A percentile compares a stretch with the other conserved stretches of the same genome.
Conservation (phyloP, 2,113 vertebrate genomes). For the Larimichthys polyactis region DNA sequence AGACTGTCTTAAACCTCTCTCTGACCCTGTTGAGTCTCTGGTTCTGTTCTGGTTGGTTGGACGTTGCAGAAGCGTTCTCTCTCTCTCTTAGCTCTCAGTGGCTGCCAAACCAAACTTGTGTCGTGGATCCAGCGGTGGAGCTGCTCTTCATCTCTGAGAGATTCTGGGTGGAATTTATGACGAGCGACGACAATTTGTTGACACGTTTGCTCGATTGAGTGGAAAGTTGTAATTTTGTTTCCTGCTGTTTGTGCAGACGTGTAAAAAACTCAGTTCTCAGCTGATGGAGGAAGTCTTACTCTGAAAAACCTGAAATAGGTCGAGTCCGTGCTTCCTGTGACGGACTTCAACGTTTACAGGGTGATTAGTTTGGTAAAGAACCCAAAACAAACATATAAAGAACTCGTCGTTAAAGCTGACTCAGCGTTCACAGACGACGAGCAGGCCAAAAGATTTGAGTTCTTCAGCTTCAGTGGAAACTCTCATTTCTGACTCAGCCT, state of each 20-base stretch:
- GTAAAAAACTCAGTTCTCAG: background rate
- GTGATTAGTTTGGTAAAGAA: no score
- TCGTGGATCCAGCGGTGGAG: conserved; percentile 14
- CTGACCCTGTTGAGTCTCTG: no score
- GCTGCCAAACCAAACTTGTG: conserved; percentile 38
- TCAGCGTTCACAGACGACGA: background rate
- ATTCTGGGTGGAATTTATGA: conserved; percentile 48
- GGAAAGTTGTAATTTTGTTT: conserved; percentile 31
- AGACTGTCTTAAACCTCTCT: no score
- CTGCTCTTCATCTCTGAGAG: conserved; percentile 36
- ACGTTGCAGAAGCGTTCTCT: no score
- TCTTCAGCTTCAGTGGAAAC: conserved; percentile 16
- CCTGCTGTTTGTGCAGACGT: conserved; percentile 3
- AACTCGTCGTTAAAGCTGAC: no score
- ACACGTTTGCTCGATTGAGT: conserved; percentile 36
- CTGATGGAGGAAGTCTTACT: background rate
- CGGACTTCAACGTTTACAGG: no score
- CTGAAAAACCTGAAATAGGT: background rate
- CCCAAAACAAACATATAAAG: no score
- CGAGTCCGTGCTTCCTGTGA: background rate
- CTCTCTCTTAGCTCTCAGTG: background rate
- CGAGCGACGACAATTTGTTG: conserved; percentile 54
- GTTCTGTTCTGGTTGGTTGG: no score
- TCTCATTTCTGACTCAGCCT: conserved; percentile 16
- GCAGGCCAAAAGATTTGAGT: background rate